Evolutionary conservation across 2,888 invertebrate species (phyloP), one percentile per base, ranked within the genome.

Genomic region (Epiblema foenella): DNA sequence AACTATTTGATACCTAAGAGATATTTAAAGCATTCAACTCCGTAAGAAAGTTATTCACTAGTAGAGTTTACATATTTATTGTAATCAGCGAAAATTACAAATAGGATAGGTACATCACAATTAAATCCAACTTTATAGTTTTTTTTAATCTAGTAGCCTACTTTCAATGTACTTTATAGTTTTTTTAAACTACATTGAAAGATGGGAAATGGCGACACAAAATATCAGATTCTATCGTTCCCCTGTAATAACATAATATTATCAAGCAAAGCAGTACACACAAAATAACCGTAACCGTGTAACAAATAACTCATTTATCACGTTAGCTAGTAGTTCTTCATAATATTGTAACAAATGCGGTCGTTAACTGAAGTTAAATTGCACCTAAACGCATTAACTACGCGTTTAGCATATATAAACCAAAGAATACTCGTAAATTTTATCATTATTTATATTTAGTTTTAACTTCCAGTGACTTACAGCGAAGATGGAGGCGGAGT

Each of bases 331-430:
- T 80, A 79, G 79, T 80, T 79, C 77, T 78, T 75, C 78, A 77
- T 78, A 79, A 77, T 76, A 74, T 75, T 78, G 77, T 77, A 78
- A 79, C 78, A 80, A 81, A 81, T 84, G 82, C 82, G 80, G 81
- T 78, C 81, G 66, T 71, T 76, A 46, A 81, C 81, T 81, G 83
- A 83, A 86, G 83, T 82, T 77, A 79, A 81, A 82, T 79, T 79
- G 80, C 79, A 77, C 75, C 76, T 74, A 75, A 73, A 74, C 75
- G 24, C 56, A 67, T 67, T 67, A 62, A 60, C 65, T 33, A 58
- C 60, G 65, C 52, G 56, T 51, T 60, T 51, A 56, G 56, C 60
- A 57, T 62, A 11, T 39, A 24, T 24, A 71, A 66, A 60, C 54
- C 62, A 29, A 8, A 62, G 17, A 18, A 52, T 29, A 42, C 9